Conservation (phyloP, 1,140 invertebrate species). For the Cephus cinctus region DNA sequence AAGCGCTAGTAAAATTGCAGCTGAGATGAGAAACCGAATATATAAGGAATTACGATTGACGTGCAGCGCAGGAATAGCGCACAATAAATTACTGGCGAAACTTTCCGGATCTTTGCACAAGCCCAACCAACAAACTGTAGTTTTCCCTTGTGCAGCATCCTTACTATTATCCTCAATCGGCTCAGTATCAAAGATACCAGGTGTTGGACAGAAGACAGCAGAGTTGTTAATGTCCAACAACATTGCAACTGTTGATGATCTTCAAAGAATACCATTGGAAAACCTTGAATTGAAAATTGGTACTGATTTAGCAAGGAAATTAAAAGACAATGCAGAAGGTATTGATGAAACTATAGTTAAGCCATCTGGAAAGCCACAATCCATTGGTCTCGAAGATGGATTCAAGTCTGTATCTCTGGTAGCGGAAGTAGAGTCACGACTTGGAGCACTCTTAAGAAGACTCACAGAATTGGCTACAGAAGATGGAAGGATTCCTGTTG, state of each 20-base stretch:
- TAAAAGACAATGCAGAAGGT: conserved; percentile 69
- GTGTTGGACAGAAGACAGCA: conserved; percentile 69
- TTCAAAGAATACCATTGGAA: conserved; percentile 57
- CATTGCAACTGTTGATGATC: conserved; percentile 64
- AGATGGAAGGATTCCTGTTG: conserved; percentile 73
- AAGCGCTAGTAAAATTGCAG: conserved; percentile 67
- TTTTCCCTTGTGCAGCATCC: conserved; percentile 67
- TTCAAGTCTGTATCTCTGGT: conserved; percentile 68
- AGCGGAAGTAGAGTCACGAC: conserved; percentile 69
- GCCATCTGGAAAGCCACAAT: conserved; percentile 66
- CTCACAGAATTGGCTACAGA: conserved; percentile 69
- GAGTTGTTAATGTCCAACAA: conserved; percentile 63
- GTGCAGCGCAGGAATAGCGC: conserved; percentile 77
- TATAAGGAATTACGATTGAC: conserved; percentile 69
- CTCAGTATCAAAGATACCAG: conserved; percentile 65
- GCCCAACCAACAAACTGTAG: conserved; percentile 77
- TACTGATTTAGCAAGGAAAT: conserved; percentile 64
- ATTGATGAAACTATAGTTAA: conserved; percentile 70
- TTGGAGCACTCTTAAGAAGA: conserved; percentile 65
- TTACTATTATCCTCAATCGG: conserved; percentile 64
- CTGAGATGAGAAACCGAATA: conserved; percentile 68
- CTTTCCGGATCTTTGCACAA: conserved; percentile 71
- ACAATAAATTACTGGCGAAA: conserved; percentile 83
- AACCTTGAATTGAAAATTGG: conserved; percentile 61
- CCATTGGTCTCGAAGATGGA: conserved; percentile 74